A percentile compares a stretch with the other conserved stretches of the same genome.
phyloP scores from a whole-genome alignment of 2,113 vertebrate genomes.

The Orientallactaga bullata region DNA sequence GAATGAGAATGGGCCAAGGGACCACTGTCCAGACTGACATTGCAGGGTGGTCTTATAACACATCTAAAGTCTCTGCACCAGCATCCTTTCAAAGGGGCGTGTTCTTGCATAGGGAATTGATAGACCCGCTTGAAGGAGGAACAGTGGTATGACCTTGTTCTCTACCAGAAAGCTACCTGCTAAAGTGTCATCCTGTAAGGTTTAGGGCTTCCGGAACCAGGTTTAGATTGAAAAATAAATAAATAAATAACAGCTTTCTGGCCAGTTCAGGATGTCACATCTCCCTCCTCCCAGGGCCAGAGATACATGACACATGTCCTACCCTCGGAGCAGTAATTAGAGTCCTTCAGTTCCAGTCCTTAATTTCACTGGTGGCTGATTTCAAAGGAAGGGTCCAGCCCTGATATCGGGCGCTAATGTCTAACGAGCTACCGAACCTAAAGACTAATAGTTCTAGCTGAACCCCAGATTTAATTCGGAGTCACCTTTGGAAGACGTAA shows the following conservation, averaged over 20 bases:
- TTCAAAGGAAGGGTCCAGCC: neutral
- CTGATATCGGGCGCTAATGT: no score
- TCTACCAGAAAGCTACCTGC: neutral
- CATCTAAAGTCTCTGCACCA: neutral
- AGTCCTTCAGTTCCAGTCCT: neutral
- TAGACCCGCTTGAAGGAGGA: no score
- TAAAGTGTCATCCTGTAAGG: neutral
- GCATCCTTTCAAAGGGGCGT: no score
- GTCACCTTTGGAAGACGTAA: neutral
- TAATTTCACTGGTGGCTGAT: neutral
- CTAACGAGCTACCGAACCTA: no score
- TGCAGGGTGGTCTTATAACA: neutral
- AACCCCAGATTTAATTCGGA: slow-evolving; percentile 1
- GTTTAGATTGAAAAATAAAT: neutral
- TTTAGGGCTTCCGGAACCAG: neutral
- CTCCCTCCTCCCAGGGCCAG: neutral
- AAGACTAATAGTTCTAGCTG: neutral
- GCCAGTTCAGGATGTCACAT: neutral
- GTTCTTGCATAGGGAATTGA: neutral
- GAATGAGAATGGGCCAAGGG: neutral
- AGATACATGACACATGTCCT: neutral
- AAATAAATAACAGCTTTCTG: no score
- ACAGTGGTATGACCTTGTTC: neutral
- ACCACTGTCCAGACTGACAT: no score
- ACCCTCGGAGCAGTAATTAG: neutral